Evolutionary conservation across 2,113 vertebrate species (phyloP), one percentile per base, ranked within the genome.

Genomic region (Colinus virginianus): DNA sequence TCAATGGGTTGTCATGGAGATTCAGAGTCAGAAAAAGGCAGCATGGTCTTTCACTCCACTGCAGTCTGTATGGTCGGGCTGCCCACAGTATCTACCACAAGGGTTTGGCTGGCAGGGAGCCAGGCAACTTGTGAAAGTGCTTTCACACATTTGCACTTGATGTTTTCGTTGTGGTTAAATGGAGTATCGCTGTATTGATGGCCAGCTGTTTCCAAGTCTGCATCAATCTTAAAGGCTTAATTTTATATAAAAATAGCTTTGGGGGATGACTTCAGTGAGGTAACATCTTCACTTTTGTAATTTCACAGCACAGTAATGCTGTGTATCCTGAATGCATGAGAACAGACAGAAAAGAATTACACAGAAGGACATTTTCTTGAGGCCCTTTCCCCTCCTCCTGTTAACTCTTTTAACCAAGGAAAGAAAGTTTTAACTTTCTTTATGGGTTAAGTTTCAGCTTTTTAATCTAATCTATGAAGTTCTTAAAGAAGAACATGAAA

Each of bases 191-290:
- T 26, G 69, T 51, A 17, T 6, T 23, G 78, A 64, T 79, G 81
- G 48, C 56, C 66, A 81, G 88, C 79, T 85, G 74, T 70, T 95
- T 95, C 67, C 74, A 66, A n/a, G 66, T 58, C 67, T 76, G 48
- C 46, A 74, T 77, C 28, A 30, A 36, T 81, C 55, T 58, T 43
- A 72, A 69, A 81, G 36, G 49, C 48, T 89, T 89, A 49, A 63
- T 91, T 93, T 88, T 58, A 21, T 63, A 23, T 38, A 90, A 76
- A 86, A 90, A 53, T 76, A 56, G 6, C 9, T 58, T 48, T 46
- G 56, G 28, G 32, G 23, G 8, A 30, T 81, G 69, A 28, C 38
- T 78, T 59, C n/a, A 18, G 14, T 36, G 66, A 82, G 36, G 71
- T 20, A 40, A n/a, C 56, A 36, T 45, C 4, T 42, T 81, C 12